phyloP scores from a whole-genome alignment of 2,797 vertebrate genomes.

The Intellagama lesueurii region DNA sequence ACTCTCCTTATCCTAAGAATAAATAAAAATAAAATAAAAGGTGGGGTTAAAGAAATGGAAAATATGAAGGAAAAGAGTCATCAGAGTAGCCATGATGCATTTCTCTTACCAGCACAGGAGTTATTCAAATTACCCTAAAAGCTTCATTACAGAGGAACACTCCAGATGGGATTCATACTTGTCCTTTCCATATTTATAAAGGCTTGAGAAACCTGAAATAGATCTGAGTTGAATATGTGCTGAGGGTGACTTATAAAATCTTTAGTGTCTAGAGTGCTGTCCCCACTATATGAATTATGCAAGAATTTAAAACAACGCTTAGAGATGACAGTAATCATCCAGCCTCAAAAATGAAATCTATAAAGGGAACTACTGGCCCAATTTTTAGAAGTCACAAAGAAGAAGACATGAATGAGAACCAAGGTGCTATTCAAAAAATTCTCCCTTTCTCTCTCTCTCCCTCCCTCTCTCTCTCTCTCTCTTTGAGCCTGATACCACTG shows the following conservation, averaged over 20 bases:
- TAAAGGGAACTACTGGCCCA: neutral
- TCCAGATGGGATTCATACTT: slow-evolving; percentile 12
- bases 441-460: no score
- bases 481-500: no score
- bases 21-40: neutral
- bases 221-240: neutral
- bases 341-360: slow-evolving; percentile 42
- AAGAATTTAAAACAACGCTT: slow-evolving; percentile 29
- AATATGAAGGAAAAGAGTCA: neutral
- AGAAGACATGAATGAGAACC: neutral
- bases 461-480: neutral
- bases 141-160: neutral
- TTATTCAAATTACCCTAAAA: neutral
- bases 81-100: neutral
- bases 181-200: slow-evolving; percentile 26
- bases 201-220: slow-evolving; percentile 22
- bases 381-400: slow-evolving; percentile 6
- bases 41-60: neutral
- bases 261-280: slow-evolving; percentile 19
- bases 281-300: slow-evolving; percentile 13
- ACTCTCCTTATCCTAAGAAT: neutral
- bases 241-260: slow-evolving; percentile 9
- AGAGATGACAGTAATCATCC: slow-evolving; percentile 38
- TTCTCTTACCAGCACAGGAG: neutral
- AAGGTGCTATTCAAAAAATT: no score